Conservation (phyloP, 2,113 vertebrate species). For the Malurus melanocephalus region DNA sequence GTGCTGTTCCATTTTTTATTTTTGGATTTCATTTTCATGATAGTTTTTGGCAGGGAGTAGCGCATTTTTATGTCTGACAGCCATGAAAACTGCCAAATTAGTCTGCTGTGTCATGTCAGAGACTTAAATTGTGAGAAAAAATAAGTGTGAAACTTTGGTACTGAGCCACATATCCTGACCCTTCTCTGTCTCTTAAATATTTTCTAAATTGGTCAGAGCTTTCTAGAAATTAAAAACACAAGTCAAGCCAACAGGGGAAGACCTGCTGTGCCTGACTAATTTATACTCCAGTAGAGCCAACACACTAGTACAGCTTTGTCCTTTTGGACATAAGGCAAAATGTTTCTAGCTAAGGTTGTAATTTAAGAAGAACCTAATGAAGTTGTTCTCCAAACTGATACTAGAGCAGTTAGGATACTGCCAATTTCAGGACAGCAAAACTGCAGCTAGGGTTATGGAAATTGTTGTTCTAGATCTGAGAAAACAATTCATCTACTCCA, state of each 20-base stretch:
- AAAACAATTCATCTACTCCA: neutral
- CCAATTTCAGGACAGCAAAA: neutral
- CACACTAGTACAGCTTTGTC: neutral
- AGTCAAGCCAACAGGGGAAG: neutral
- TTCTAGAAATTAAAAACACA: constrained; percentile 45
- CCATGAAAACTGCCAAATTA: constrained; percentile 13
- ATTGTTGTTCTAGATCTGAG: neutral
- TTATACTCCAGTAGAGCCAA: neutral
- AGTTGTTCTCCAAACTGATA: neutral
- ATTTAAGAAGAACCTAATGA: neutral
- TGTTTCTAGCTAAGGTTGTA: neutral
- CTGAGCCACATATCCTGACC: neutral
- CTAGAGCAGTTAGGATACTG: neutral
- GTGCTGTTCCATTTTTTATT: neutral
- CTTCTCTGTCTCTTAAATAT: constrained; percentile 5
- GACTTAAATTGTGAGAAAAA: constrained; percentile 25
- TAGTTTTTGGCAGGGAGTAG: constrained; percentile 22
- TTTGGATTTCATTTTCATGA: constrained; percentile 25
- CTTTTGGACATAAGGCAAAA: neutral
- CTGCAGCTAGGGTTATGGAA: neutral
- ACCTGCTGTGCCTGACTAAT: neutral
- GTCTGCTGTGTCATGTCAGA: constrained; percentile 18
- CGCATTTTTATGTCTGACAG: constrained; percentile 10
- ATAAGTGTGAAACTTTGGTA: constrained; percentile 9
- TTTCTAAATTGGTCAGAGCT: constrained; percentile 1